A percentile compares a stretch with the other conserved stretches of the same genome.
Conservation (phyloP, 2,113 vertebrate genomes). For the Laterallus jamaicensis region DNA sequence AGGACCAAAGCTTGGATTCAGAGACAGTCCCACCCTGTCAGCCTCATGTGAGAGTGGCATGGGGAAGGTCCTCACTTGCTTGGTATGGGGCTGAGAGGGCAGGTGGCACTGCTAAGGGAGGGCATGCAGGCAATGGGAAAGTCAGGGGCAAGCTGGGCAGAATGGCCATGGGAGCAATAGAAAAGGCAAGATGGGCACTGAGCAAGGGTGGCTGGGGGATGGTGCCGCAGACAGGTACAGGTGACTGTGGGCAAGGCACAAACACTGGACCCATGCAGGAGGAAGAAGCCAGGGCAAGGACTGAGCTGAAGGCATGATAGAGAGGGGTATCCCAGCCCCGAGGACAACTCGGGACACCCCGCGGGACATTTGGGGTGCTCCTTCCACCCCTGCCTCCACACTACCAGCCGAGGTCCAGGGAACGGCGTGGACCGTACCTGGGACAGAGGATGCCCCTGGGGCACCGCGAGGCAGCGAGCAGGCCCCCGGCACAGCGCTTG, state of each 20-base stretch:
- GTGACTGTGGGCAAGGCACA: accelerated
- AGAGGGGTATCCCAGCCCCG: background rate
- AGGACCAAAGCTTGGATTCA: background rate
- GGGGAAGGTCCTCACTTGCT: background rate
- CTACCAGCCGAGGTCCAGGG: background rate
- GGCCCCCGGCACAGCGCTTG: background rate
- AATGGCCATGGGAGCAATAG: background rate
- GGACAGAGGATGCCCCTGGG: background rate
- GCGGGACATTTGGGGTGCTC: background rate
- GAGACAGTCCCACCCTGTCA: background rate
- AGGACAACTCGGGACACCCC: background rate
- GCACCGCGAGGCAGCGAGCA: background rate
- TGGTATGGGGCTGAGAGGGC: accelerated
- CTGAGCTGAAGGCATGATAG: accelerated
- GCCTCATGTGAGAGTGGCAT: accelerated
- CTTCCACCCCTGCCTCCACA: background rate
- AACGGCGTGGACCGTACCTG: no score
- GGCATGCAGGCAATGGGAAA: accelerated
- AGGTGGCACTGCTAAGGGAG: background rate
- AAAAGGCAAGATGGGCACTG: background rate
- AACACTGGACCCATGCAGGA: background rate
- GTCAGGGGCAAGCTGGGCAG: background rate
- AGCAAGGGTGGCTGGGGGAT: background rate
- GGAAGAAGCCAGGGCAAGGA: background rate
- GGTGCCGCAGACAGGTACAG: background rate